Conservation (phyloP, 2,113 vertebrate genomes). For the Menidia beryllina region DNA sequence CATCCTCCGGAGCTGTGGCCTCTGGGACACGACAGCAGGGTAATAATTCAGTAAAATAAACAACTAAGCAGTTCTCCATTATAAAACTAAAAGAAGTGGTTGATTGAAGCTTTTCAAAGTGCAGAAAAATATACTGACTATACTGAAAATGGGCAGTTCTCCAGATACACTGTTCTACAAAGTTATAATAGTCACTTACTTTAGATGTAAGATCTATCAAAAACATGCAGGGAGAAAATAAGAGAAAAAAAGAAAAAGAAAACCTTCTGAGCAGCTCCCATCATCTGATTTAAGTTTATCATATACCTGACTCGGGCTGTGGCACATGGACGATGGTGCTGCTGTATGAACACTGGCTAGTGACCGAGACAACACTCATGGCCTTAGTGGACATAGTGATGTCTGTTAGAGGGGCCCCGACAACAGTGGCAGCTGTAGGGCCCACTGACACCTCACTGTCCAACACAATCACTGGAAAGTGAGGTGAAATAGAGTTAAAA, state of each 20-base stretch:
- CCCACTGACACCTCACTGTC: conserved; percentile 72
- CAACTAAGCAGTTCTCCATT: not conserved
- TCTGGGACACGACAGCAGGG: conserved; percentile 67
- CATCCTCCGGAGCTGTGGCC: conserved; percentile 84
- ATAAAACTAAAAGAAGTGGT: not conserved
- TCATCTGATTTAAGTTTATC: not conserved
- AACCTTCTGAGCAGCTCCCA: not conserved
- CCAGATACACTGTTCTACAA: not conserved
- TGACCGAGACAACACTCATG: conserved; percentile 86
- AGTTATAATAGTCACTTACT: not conserved
- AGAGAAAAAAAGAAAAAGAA: not conserved
- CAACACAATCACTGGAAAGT: conserved; percentile 63
- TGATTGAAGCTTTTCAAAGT: not conserved
- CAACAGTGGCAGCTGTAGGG: conserved; percentile 63
- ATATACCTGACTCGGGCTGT: conserved; percentile 87
- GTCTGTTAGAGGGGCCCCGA: conserved; percentile 81
- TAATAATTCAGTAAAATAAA: not conserved
- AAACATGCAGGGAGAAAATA: too few species aligned
- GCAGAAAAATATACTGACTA: not conserved
- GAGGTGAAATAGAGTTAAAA: conserved; percentile 28
- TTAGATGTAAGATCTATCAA: not conserved
- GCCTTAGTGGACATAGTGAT: conserved; percentile 83
- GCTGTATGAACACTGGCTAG: conserved; percentile 90
- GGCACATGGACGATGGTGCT: conserved; percentile 87
- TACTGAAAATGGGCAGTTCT: not conserved